phyloP scores from a whole-genome alignment of 1,140 invertebrate genomes.

The Pectinophora gossypiella region DNA sequence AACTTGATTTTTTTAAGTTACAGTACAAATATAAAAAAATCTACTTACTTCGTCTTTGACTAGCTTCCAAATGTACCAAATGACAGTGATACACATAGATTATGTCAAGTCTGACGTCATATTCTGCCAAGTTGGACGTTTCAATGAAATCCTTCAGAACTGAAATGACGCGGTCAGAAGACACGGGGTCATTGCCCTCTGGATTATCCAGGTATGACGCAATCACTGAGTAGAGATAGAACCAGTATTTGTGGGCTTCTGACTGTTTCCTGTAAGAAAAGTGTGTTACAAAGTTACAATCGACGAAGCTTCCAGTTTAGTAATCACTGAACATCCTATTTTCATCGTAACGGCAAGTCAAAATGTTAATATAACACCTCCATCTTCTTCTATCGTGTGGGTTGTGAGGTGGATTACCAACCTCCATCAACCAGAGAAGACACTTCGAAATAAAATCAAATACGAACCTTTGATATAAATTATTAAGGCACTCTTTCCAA shows the following conservation, averaged over 20 bases:
- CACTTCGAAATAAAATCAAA: conserved; percentile 7
- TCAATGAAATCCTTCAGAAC: conserved; percentile 90
- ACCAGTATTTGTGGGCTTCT: conserved; percentile 91
- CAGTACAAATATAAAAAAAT: background rate
- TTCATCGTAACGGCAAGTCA: too few species aligned
- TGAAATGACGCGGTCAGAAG: conserved; percentile 61
- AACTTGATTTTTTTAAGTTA: too few species aligned
- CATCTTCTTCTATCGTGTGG: too few species aligned
- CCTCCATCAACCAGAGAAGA: too few species aligned
- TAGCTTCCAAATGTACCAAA: conserved; percentile 73
- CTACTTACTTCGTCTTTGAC: conserved; percentile 53
- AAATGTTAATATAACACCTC: too few species aligned
- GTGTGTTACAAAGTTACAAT: too few species aligned
- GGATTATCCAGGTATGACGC: conserved; percentile 53
- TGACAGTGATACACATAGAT: conserved; percentile 88
- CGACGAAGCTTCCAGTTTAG: too few species aligned
- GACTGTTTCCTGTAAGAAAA: conserved; percentile 74
- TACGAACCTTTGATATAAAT: conserved; percentile 73
- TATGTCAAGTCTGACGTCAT: conserved; percentile 85
- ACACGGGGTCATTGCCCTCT: conserved; percentile 17
- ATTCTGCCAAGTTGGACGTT: conserved; percentile 89
- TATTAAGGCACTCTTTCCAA: conserved; percentile 88
- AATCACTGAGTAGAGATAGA: conserved; percentile 86
- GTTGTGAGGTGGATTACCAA: too few species aligned
- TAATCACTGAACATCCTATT: too few species aligned